These are phyloP conservation scores for Strix occidentalis DNA, from an alignment of 2,797 vertebrate species.

Conservation along the genomic window DNA sequence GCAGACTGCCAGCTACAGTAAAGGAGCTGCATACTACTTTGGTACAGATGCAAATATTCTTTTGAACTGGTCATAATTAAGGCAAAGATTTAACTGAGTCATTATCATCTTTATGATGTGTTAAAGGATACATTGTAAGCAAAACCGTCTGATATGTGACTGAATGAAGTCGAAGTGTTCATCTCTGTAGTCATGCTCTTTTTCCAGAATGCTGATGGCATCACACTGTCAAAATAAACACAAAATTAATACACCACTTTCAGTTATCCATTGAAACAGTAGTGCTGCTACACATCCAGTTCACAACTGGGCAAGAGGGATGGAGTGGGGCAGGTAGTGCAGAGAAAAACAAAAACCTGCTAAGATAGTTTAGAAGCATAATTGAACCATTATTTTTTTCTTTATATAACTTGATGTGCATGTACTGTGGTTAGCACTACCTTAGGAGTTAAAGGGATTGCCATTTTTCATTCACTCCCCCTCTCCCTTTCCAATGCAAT, in stretches of 20 bases:
- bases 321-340: neutral
- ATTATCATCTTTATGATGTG: neutral
- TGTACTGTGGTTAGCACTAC: neutral
- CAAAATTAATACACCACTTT: neutral
- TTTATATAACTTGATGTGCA: neutral
- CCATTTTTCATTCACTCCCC: neutral
- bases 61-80: neutral
- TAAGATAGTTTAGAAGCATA: neutral
- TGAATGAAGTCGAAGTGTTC: slow-evolving; percentile 99
- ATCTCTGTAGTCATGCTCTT: slow-evolving; percentile 98
- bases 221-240: slow-evolving; percentile 86
- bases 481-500: neutral
- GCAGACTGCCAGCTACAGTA: neutral
- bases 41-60: neutral
- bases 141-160: slow-evolving; percentile 94
- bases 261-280: neutral
- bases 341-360: neutral
- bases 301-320: neutral
- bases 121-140: slow-evolving; percentile 96
- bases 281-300: neutral
- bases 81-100: neutral
- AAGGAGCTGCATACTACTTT: neutral
- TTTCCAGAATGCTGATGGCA: slow-evolving; percentile 94
- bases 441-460: neutral
- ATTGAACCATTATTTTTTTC: neutral